Evolutionary conservation across 2,797 vertebrate genomes (phyloP).

Genomic region (Eospalax fontanierii): DNA sequence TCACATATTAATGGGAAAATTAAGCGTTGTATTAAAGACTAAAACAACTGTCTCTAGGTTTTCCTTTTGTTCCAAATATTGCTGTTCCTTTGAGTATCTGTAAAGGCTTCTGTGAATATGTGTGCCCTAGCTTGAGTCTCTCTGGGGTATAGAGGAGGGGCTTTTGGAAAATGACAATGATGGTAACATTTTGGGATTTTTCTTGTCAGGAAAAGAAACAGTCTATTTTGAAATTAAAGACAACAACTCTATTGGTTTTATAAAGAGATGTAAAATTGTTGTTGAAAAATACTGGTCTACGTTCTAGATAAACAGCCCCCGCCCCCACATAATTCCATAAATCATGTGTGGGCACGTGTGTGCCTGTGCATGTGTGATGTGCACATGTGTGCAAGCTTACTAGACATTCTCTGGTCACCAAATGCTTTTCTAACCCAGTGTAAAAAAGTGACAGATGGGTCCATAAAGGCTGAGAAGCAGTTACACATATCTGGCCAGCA

Average conservation of each 20-base stretch:
- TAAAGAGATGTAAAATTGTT: slow-evolving; percentile 42
- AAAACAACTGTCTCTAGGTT: slow-evolving; percentile 74
- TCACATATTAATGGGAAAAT: slow-evolving; percentile 83
- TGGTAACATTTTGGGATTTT: background rate
- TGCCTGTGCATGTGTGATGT: background rate
- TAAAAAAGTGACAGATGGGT: slow-evolving; percentile 80
- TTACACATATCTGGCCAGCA: slow-evolving; percentile 80
- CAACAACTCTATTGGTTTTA: background rate
- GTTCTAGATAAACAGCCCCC: slow-evolving; percentile 29
- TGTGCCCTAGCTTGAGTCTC: background rate
- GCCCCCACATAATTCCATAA: background rate
- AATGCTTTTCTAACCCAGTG: slow-evolving; percentile 61
- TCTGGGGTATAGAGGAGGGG: slow-evolving; percentile 2
- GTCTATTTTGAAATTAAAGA: slow-evolving; percentile 59
- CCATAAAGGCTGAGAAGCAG: slow-evolving; percentile 78
- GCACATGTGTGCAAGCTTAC: background rate
- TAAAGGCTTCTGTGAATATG: slow-evolving; percentile 27
- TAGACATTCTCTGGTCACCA: slow-evolving; percentile 48
- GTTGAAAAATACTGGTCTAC: slow-evolving; percentile 64
- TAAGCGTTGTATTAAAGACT: slow-evolving; percentile 74
- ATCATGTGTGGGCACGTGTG: background rate
- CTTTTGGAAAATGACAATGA: slow-evolving; percentile 30
- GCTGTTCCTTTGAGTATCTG: slow-evolving; percentile 60
- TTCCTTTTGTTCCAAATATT: slow-evolving; percentile 72
- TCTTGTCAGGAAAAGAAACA: background rate